A percentile compares a stretch with the other conserved stretches of the same genome.
Conservation (phyloP, 2,888 invertebrate genomes). For the Ormyrus pomaceus region DNA sequence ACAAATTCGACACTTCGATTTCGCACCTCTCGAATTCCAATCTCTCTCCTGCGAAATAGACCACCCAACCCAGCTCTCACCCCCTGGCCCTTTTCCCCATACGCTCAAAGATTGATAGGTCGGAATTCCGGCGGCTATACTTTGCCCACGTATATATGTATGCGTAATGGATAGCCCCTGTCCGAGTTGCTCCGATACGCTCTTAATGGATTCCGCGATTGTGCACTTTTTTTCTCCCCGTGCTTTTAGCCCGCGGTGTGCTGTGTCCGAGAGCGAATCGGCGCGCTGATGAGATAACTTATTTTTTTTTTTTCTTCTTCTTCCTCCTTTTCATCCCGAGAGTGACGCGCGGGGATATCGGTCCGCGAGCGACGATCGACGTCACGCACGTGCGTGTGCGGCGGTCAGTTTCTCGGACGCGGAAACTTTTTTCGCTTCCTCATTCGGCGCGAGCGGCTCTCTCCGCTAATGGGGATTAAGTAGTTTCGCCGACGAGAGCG, state of each 20-base stretch:
- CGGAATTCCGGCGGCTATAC: conserved; percentile 63
- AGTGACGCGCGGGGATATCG: conserved; percentile 31
- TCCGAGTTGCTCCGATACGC: conserved; percentile 68
- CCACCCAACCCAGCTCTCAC: background rate
- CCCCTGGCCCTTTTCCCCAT: background rate
- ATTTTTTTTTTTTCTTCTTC: conserved; percentile 59
- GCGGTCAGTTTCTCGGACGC: background rate
- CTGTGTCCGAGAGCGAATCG: conserved; percentile 24
- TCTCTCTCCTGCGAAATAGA: conserved; percentile 30
- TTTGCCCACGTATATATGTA: conserved; percentile 2
- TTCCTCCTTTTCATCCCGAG: conserved; percentile 42
- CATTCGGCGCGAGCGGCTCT: background rate
- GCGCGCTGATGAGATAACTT: conserved; percentile 62
- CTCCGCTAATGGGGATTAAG: too few relatives aligned
- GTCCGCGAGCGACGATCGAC: background rate
- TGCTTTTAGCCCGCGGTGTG: conserved; percentile 35
- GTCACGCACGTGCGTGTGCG: conserved; percentile 10
- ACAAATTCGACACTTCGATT: background rate
- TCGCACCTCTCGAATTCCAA: conserved; percentile 8
- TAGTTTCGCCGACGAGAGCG: too few relatives aligned
- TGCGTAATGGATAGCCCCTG: conserved; percentile 72
- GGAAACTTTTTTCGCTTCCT: conserved; percentile 38
- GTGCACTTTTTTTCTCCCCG: conserved; percentile 61
- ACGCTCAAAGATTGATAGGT: conserved; percentile 70
- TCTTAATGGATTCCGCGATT: conserved; percentile 71